phyloP scores from a whole-genome alignment of 2,113 vertebrate genomes.

The Candoia aspera region DNA sequence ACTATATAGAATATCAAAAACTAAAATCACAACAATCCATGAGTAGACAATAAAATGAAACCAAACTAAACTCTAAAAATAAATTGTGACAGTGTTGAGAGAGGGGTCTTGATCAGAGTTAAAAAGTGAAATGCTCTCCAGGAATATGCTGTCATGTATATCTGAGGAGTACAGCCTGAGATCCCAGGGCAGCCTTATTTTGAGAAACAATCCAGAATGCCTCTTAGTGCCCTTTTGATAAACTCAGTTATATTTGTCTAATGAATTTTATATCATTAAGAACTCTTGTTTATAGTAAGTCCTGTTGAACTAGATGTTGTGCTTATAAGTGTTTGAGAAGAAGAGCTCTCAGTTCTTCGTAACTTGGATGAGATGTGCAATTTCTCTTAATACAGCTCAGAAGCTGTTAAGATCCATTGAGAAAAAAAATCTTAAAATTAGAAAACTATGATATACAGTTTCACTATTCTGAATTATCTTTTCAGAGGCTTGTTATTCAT shows the following conservation, averaged over 20 bases:
- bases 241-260: rapidly evolving
- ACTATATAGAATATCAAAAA: neutral
- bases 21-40: neutral
- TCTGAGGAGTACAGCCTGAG: neutral
- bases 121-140: neutral
- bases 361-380: neutral
- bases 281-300: neutral
- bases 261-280: neutral
- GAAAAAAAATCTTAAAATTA: neutral
- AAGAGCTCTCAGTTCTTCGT: constrained; percentile 9
- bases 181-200: neutral
- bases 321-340: neutral
- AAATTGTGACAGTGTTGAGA: neutral
- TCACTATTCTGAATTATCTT: constrained; percentile 9
- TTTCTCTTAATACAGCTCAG: constrained; percentile 1
- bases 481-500: neutral
- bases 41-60: neutral
- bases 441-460: neutral
- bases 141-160: neutral
- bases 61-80: neutral
- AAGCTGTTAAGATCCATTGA: neutral
- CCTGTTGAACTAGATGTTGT: neutral
- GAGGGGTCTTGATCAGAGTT: neutral
- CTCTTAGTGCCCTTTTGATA: neutral
- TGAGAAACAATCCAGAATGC: neutral